These are phyloP conservation scores for Spermophilus dauricus DNA, from an alignment of 2,113 vertebrate genomes.

Conservation along the genomic window DNA sequence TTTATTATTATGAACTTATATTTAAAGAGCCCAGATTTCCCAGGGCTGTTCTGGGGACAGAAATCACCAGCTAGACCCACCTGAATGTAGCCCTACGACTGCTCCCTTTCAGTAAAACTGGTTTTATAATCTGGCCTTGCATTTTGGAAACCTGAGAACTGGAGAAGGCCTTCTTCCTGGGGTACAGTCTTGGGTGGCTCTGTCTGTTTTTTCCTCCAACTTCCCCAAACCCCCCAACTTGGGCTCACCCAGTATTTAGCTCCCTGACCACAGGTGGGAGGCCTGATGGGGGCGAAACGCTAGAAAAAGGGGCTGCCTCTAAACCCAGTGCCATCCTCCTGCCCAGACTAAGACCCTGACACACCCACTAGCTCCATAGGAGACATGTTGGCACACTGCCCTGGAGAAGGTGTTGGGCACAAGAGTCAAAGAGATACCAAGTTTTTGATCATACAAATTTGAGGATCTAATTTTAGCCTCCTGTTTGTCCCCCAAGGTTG, in stretches of 20 bases:
- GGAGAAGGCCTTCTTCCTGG: not conserved
- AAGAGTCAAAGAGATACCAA: not conserved
- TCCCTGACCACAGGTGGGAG: not conserved
- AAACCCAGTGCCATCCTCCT: fast-evolving
- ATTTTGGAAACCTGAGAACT: not conserved
- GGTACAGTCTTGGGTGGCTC: not conserved
- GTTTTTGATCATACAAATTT: not conserved
- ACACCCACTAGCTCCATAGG: not conserved
- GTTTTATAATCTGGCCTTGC: not conserved
- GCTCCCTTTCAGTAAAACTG: not conserved
- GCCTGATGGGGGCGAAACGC: not conserved
- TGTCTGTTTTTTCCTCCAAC: not conserved
- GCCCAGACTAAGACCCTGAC: not conserved
- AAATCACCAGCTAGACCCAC: not conserved
- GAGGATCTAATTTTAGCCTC: not conserved
- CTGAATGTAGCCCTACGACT: not conserved
- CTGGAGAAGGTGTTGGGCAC: not conserved
- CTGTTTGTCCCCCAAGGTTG: not conserved
- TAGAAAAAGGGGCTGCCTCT: not conserved
- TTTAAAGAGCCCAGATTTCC: not conserved
- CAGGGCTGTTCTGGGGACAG: not conserved
- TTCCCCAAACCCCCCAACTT: not conserved
- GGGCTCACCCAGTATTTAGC: not conserved
- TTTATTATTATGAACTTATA: not conserved
- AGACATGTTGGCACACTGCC: not conserved